Conservation (phyloP, 1,140 invertebrate species). For the Hylaeus anthracinus region DNA sequence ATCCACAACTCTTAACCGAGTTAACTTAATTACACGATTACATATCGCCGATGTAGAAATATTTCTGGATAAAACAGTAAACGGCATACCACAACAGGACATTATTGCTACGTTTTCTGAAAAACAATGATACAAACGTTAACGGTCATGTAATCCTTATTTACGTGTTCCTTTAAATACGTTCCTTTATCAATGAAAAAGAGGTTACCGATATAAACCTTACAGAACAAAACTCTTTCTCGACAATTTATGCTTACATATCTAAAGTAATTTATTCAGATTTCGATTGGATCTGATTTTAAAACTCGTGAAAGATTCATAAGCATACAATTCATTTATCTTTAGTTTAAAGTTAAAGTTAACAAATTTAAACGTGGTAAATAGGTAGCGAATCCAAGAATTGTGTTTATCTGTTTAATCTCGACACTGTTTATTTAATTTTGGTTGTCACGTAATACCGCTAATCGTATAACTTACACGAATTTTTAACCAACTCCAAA, state of each 20-base stretch:
- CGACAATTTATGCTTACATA: not conserved
- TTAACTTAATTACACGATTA: constrained; percentile 86
- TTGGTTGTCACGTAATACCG: too few relatives aligned
- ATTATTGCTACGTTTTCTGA: constrained; percentile 2
- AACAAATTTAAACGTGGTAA: not conserved
- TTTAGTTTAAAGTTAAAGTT: not conserved
- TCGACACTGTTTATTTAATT: not conserved
- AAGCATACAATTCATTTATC: not conserved
- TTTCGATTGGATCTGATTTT: not conserved
- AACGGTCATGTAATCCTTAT: too few relatives aligned
- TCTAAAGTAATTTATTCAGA: not conserved
- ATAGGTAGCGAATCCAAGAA: too few relatives aligned
- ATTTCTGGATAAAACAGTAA: constrained; percentile 62
- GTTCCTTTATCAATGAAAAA: not conserved
- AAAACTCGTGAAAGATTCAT: not conserved
- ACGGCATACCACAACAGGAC: not conserved
- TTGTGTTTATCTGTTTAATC: not conserved
- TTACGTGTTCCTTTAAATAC: too few relatives aligned
- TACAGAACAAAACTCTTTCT: too few relatives aligned
- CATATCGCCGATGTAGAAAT: constrained; percentile 83
- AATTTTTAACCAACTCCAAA: not conserved
- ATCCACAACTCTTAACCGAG: constrained; percentile 94
- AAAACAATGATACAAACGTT: not conserved
- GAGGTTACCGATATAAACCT: not conserved
- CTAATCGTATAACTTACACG: not conserved